Evolutionary conservation across 1,140 invertebrate genomes (phyloP), one percentile per base, ranked within the genome.

Genomic region (Mylabris phalerata): DNA sequence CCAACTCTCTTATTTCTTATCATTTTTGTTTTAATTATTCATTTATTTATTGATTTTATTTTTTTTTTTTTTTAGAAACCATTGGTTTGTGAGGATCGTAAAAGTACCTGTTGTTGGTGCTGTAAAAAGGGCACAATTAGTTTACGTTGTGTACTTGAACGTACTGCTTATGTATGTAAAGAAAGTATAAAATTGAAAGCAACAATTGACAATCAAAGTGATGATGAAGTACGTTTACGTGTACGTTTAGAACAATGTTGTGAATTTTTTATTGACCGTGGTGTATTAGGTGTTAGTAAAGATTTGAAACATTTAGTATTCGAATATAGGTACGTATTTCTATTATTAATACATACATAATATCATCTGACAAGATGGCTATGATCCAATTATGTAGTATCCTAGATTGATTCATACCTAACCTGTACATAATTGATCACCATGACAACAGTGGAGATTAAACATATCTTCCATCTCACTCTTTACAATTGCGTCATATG

Each of bases 91-190:
- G 80, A 84, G 61, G 85, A 89, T 66, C 81, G 86, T 60, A 77
- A 80, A 59, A 80, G 84, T 41, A 82, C 79, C 7, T 92, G 88
- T 69, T 89, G 86, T 67, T 76, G 89, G 64, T 91, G 89, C 66
- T 92, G 89, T 71, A 81, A 83, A 64, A 78, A 82, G 57, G 87
- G 88, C 4, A 84, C 86, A 10, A 79, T 92, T 0, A 80, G 80
- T 41, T 74, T 92, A 32, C 77, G 85, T 56, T 83, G 84, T 27
- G 82, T 84, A 40, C 72, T 92, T 38, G 88, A 90, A 70, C 74
- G 89, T 60, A 85, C 83, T 6, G 89, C 88, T 6, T 92, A 91
- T 73, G 88, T 89, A 47, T 89, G 87, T 67, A 89, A 88, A 4
- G 89, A 92, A 74, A 86, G 84, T 62, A 80, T 92, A 40, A 82